Evolutionary conservation across 2,888 invertebrate genomes (phyloP).

Genomic region (Nemapogon koenigi): DNA sequence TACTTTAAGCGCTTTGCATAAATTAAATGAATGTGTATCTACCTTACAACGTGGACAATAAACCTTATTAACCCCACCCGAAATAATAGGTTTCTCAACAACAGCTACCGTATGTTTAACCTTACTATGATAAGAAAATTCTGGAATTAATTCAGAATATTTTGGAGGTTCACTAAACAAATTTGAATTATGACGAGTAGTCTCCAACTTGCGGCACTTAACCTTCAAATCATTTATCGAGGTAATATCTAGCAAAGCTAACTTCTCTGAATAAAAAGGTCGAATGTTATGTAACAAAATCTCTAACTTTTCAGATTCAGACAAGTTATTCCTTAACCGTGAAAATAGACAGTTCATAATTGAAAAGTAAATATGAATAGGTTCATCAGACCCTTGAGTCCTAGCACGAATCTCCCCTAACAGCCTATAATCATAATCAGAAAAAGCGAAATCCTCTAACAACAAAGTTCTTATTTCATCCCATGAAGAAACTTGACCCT

Average conservation of each 20-base stretch:
- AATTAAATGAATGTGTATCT: too few relatives aligned
- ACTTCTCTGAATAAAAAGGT: conserved; percentile 6
- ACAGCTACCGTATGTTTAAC: too few relatives aligned
- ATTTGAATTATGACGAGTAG: too few relatives aligned
- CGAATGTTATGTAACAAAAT: conserved; percentile 15
- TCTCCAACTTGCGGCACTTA: too few relatives aligned
- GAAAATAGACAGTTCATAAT: conserved; percentile 20
- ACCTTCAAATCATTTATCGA: too few relatives aligned
- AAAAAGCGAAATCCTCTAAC: background rate
- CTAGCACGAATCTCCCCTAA: background rate
- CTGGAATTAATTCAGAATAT: too few relatives aligned
- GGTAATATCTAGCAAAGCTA: background rate
- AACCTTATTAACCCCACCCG: too few relatives aligned
- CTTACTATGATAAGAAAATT: too few relatives aligned
- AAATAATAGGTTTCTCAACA: too few relatives aligned
- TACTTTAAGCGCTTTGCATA: too few relatives aligned
- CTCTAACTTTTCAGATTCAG: conserved; percentile 18
- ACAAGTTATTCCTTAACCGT: conserved; percentile 12
- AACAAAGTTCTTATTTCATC: background rate
- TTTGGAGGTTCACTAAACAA: too few relatives aligned
- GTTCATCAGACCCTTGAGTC: background rate
- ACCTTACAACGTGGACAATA: too few relatives aligned
- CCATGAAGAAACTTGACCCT: background rate
- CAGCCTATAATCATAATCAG: background rate
- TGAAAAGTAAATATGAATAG: conserved; percentile 3